Evolutionary conservation across 2,113 vertebrate genomes (phyloP).

Genomic region (Corydoras maculifer): DNA sequence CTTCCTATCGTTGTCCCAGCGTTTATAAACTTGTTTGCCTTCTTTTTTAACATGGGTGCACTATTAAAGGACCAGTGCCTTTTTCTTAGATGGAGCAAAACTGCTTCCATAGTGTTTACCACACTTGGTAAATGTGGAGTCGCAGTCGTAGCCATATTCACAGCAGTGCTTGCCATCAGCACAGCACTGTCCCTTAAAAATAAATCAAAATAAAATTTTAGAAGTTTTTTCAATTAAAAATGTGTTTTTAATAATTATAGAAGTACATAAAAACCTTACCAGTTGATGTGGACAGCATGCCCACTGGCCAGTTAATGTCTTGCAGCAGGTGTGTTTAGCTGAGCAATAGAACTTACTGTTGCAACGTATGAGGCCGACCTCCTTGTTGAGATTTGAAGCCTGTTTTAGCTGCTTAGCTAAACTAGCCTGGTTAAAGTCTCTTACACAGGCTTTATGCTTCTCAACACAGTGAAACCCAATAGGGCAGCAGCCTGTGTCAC

Average conservation of each 20-base stretch:
- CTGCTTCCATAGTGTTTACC: slow-evolving; percentile 17
- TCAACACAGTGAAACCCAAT: slow-evolving; percentile 18
- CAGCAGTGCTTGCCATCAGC: slow-evolving; percentile 60
- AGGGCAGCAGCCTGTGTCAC: slow-evolving; percentile 20
- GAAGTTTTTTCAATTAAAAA: neutral
- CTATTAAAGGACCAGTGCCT: neutral
- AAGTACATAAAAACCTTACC: slow-evolving; percentile 45
- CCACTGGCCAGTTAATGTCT: slow-evolving; percentile 43
- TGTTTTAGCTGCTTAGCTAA: slow-evolving; percentile 31
- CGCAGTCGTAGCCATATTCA: slow-evolving; percentile 52
- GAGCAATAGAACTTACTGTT: slow-evolving; percentile 52
- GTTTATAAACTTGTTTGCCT: too few species aligned
- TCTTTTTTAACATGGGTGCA: neutral
- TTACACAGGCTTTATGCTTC: slow-evolving; percentile 10
- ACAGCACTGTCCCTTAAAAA: slow-evolving; percentile 61
- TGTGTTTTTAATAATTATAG: neutral
- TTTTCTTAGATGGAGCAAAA: slow-evolving; percentile 30
- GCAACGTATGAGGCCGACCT: slow-evolving; percentile 50
- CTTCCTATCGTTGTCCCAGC: too few species aligned
- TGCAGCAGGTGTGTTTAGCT: slow-evolving; percentile 53
- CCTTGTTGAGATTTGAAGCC: neutral
- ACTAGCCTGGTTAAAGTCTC: neutral
- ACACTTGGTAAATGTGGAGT: slow-evolving; percentile 42
- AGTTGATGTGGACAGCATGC: slow-evolving; percentile 59
- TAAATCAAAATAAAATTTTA: slow-evolving; percentile 13